Base-by-base conservation (phyloP, 2,797 vertebrate genomes). In the Helostoma temminkii region DNA sequence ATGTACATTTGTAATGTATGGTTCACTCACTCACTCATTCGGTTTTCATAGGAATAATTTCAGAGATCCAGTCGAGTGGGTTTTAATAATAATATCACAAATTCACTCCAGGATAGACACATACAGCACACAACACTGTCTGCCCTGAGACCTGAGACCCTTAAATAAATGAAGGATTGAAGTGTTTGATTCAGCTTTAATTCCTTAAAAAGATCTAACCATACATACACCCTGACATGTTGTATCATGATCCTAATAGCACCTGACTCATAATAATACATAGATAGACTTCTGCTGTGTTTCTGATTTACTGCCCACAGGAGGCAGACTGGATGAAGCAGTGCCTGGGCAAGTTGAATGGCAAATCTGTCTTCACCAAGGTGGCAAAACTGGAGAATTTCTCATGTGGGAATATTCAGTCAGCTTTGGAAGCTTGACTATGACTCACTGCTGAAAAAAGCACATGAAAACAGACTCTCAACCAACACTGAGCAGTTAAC, bases 381-480 rank as follows among this genome's bases (percentile, higher is more conserved):
- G 47, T 68, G 71, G 54, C 76, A 43, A 74, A 72, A 76, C 63
- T 70, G 66, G 57, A 83, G 52, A 69, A 66, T 78, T 72, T 82
- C 63, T 56, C 68, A 52, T 71, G 37, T 66, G 60, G 78, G 66
- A 76, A 72, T 70, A 54, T 28, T 71, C 71, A 85, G 66, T 82
- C 66, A 61, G 43, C 69, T 71, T 56, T 80, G 57, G 71, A 60
- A 80, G 71, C 41, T n/a, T 52, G n/a, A 39, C 48, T 63, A 3
- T 74, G 66, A 85, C 46, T 85, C 65, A 59, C 34, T 55, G 32
- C 39, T 66, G 62, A 73, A 55, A 64, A 19, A 66, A 65, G 18
- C 48, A 21, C 25, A 54, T 30, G 24, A 60, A 71, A 76, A 62
- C 41, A 34, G 18, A 62, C 45, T 36, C 19, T 30, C 14, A 32